Base-by-base conservation (phyloP, 2,888 invertebrate species). In the Molorchus minor region DNA sequence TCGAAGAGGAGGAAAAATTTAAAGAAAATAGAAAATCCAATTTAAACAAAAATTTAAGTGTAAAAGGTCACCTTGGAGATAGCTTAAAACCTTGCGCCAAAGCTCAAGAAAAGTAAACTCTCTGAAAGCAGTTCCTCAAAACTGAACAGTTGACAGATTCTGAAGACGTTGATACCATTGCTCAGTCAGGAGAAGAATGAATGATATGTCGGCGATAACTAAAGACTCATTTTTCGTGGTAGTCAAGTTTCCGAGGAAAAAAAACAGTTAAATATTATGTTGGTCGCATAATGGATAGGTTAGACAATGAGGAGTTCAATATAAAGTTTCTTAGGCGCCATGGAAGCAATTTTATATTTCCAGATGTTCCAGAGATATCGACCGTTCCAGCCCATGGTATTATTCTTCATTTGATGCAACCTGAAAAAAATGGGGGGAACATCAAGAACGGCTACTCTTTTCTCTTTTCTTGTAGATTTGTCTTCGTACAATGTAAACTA, bases 391-490 rank as follows among this genome's bases (percentile, higher is more conserved):
- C 7, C 40, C 40, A 12, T 38, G 40, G 12, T 12, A 38, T 38
- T 38, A 38, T 12, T 12, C 40, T 38, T 38, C 7, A 38, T 38
- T 38, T 38, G 40, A 38, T 38, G 7, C 40, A 38, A 38, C 7
- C 12, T 38, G 40, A n/a, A 38, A 38, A 12, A 38, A 38, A n/a
- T 38, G 8, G 40, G 40, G 15, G 40, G 40, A 38, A 38, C 40
- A 38, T 38, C 40, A n/a, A 38, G 40, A 38, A 38, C 40, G 40
- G 40, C 40, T 38, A 38, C 7, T 38, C 40, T 38, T 38, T 13
- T 38, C 40, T 38, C 40, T 12, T 38, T 38, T 38, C 40, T 13
- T 38, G 40, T 38, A 38, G 40, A 38, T 38, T 38, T 38, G 40
- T 12, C 40, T 38, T 38, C 40, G 40, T 38, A 5, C 40, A 38